Percentiles rank a stretch among this genome's conserved stretches.
These are phyloP conservation scores for Anolis apletophallus DNA, from an alignment of 2,797 vertebrate genomes.

Conservation along the genomic window DNA sequence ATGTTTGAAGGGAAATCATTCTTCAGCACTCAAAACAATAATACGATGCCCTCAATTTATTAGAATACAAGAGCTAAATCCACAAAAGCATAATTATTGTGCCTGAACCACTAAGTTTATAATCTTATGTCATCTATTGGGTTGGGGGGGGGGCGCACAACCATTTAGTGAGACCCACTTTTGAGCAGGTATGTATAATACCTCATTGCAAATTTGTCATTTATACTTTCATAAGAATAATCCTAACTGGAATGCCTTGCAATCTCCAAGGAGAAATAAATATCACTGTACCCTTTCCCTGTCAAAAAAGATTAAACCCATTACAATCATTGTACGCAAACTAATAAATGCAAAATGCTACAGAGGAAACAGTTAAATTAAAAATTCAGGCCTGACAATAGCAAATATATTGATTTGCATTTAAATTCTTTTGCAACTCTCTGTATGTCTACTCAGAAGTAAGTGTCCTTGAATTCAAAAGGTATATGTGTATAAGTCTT, in stretches of 20 bases:
- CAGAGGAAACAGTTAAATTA: slow-evolving; percentile 15
- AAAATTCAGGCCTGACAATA: slow-evolving; percentile 15
- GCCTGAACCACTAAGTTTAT: not conserved
- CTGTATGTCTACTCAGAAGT: not conserved
- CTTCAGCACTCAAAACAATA: not conserved
- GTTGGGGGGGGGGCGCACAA: not conserved
- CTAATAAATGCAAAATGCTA: fast-evolving
- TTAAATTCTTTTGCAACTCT: not conserved
- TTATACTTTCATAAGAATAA: not conserved
- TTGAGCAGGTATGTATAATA: not conserved
- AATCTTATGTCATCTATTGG: not conserved
- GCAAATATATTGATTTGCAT: not conserved
- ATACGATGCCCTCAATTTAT: not conserved
- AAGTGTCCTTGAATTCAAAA: not conserved
- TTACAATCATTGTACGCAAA: not conserved
- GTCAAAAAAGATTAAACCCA: slow-evolving; percentile 8
- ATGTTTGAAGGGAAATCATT: not conserved
- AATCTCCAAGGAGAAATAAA: not conserved
- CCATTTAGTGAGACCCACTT: not conserved
- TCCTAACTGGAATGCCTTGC: not conserved
- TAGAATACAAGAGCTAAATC: not conserved
- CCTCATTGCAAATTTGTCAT: not conserved
- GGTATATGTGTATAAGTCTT: not conserved
- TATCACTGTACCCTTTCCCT: not conserved
- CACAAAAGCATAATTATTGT: too few relatives aligned